Base-by-base conservation (phyloP, 2,113 vertebrate genomes). In the Paraplagusia blochii region DNA sequence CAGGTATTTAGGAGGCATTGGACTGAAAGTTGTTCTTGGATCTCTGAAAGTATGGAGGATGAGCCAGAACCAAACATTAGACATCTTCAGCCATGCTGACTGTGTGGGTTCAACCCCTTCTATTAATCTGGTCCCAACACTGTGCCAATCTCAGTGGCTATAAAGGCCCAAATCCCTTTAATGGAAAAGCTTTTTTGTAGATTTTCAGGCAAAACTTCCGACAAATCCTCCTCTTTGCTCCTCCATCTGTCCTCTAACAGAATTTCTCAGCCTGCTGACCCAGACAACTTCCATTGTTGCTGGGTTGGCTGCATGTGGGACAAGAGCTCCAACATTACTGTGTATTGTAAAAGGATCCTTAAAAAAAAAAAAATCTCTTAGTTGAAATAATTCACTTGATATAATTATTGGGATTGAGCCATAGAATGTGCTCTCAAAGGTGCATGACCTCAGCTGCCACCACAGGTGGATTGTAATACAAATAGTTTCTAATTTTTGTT, bases 41-140 rank as follows among this genome's bases (percentile, higher is more conserved):
- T 81, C 78, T 68, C 3, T 8, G 52, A 69, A 71, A 68, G 71
- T 48, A 63, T 17, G 59, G 45, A 19, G 9, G 1, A 4, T 53
- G 50, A 79, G 60, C 69, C 55, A 45, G n/a, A 57, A 62, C 74
- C 53, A 70, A 81, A 82, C 75, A 82, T 53, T 69, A 72, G 68
- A 57, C 76, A 57, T 77, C 78, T 78, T 74, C 72, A 65, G 67
- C 59, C 63, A 58, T 3, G 16, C 33, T 3, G 46, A 44, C 42
- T 43, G 36, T 44, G 58, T 58, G 47, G 74, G 48, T 44, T 22
- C 10, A 54, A 19, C 55, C 61, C 57, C 22, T 71, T 44, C 12
- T 74, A 60, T 55, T 77, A 80, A 83, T 80, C 78, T 56, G 55
- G 66, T 56, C 60, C 63, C 69, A 16, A 12, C 66, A 4, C 16